Conservation (phyloP, 2,113 vertebrate species). For the Himantopus leucocephalus region DNA sequence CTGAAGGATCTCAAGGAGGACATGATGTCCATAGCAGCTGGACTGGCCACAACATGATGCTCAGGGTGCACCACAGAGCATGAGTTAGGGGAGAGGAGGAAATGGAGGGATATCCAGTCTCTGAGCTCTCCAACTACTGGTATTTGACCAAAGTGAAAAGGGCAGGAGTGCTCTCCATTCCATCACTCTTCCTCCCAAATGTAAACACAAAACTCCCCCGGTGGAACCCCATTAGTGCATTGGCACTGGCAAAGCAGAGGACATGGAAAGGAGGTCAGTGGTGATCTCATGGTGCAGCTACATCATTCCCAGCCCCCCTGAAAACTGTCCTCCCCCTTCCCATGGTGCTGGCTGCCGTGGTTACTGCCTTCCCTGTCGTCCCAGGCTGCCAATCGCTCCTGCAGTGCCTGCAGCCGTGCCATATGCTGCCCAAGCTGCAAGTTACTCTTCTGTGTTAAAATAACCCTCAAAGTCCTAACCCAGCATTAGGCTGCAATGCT, state of each 20-base stretch:
- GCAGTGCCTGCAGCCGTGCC: fast-evolving
- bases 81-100: neutral
- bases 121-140: neutral
- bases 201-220: neutral
- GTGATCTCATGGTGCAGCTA: neutral
- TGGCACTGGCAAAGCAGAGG: neutral
- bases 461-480: neutral
- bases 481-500: neutral
- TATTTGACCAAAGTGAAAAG: neutral
- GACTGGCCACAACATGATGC: neutral
- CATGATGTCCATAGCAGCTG: neutral
- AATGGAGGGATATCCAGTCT: neutral
- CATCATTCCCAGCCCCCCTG: neutral
- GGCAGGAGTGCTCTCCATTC: neutral
- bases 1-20: neutral
- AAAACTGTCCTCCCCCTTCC: neutral
- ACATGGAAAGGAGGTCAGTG: neutral
- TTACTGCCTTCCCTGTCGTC: neutral
- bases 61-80: fast-evolving
- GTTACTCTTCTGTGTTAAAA: neutral
- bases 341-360: neutral
- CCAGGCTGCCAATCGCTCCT: neutral
- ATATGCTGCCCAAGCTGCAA: fast-evolving
- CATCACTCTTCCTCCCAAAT: neutral
- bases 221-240: neutral